Base-by-base conservation (phyloP, 2,797 vertebrate species). In the Cuculus canorus region DNA sequence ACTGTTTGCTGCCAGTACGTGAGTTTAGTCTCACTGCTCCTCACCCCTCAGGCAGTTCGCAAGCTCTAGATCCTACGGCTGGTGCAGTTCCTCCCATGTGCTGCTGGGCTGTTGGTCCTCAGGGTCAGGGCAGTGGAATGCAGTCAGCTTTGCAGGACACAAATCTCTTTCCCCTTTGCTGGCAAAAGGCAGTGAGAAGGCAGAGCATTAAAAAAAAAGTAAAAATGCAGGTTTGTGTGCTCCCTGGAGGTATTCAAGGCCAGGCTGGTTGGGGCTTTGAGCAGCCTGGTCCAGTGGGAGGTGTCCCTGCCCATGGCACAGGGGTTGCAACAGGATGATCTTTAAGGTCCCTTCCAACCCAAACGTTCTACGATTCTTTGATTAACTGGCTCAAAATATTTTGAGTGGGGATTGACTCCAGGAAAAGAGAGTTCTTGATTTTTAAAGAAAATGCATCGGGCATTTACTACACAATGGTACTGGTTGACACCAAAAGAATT, bases 1-100 rank as follows among this genome's bases (percentile, higher is more conserved):
- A 2, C n/a, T 3, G 17, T 28, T 64, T 71, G 66, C 30, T 33
- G 13, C 13, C 60, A 25, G 4, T 3, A 0, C 1, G 2, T 0
- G 4, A 16, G 21, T 56, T 61, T 39, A 15, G 19, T 8, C 56
- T 41, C 33, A 3, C 10, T 1, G 2, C 21, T 6, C 12, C 6
- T 32, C 12, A 17, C 16, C 41, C 21, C 17, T 32, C 15, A 8
- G 52, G n/a, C 35, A 47, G 25, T 28, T 33, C 47, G 17, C 11
- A 22, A 41, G 35, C 41, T 56, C 73, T 24, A 24, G 32, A 3
- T 19, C 14, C 3, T 6, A 13, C 0, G 11, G 25, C 4, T 16
- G 33, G 27, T 56, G 22, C 19, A 2, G 27, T 10, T 54, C 30
- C 27, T 59, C 5, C 21, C 33, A 22, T 13, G 0, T 5, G 43